Evolutionary conservation across 2,113 vertebrate species (phyloP).

Genomic region (Clupea harengus): DNA sequence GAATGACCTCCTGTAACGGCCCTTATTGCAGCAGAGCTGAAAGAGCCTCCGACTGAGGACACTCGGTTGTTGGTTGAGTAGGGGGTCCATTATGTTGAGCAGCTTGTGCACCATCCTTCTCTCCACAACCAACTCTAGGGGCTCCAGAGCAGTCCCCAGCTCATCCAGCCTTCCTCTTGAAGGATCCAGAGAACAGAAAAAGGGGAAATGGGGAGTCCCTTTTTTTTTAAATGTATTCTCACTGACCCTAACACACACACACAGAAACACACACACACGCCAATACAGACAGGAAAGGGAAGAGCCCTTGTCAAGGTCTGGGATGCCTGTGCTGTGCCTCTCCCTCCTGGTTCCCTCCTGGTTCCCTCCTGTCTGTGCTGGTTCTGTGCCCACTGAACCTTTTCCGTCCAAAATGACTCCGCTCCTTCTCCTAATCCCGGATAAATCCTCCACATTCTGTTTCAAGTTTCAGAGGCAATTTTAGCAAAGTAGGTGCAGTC

Average conservation of each 20-base stretch:
- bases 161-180: too few relatives aligned
- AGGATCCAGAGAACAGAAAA: neutral
- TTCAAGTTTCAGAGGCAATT: slow-evolving; percentile 5
- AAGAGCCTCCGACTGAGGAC: too few relatives aligned
- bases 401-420: neutral
- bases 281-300: slow-evolving; percentile 23
- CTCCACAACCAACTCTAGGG: too few relatives aligned
- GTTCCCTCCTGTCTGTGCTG: neutral
- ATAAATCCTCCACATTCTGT: slow-evolving; percentile 14
- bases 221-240: neutral
- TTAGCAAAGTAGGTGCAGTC: too few relatives aligned
- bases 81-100: too few relatives aligned
- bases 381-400: neutral
- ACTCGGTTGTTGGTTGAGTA: too few relatives aligned
- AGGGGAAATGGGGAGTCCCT: too few relatives aligned
- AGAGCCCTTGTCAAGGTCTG: slow-evolving; percentile 25
- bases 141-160: too few relatives aligned
- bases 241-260: slow-evolving; percentile 22
- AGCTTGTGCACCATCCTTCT: too few relatives aligned
- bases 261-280: slow-evolving; percentile 41
- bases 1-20: too few relatives aligned
- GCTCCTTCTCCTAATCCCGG: neutral
- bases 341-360: neutral
- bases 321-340: neutral
- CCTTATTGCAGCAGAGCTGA: too few relatives aligned